phyloP scores from a whole-genome alignment of 1,140 invertebrate genomes.

The Leptinotarsa lineolata region DNA sequence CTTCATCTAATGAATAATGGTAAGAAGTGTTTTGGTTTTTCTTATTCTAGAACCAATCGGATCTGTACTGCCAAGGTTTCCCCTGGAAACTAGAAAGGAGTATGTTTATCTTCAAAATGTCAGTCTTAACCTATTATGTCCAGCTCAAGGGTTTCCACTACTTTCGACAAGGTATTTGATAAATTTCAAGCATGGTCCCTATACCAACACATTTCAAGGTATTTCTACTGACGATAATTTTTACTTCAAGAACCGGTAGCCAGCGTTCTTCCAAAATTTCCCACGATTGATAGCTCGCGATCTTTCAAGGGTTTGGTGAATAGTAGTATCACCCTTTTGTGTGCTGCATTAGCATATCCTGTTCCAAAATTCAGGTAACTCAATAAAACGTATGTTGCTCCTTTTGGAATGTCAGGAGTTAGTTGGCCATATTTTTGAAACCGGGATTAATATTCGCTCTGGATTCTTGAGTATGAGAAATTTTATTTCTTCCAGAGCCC shows the following conservation, averaged over 20 bases:
- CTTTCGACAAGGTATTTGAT: conserved; percentile 63
- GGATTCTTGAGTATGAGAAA: conserved; percentile 5
- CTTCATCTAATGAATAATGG: background rate
- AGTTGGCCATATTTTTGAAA: conserved; percentile 62
- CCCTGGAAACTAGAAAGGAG: conserved; percentile 64
- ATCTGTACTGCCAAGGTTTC: conserved; percentile 68
- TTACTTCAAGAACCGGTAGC: conserved; percentile 61
- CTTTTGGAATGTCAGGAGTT: conserved; percentile 60
- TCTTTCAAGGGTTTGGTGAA: conserved; percentile 46
- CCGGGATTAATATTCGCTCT: background rate
- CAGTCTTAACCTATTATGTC: conserved; percentile 60
- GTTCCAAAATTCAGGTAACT: conserved; percentile 65
- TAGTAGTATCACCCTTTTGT: conserved; percentile 61
- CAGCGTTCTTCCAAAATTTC: conserved; percentile 62
- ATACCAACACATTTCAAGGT: conserved; percentile 26
- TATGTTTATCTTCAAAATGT: conserved; percentile 33
- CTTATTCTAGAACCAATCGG: conserved; percentile 63
- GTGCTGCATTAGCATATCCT: conserved; percentile 67
- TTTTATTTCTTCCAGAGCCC: conserved; percentile 59
- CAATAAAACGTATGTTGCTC: background rate
- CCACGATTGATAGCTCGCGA: conserved; percentile 53
- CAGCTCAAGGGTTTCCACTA: conserved; percentile 65
- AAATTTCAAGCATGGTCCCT: conserved; percentile 9
- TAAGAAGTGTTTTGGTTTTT: conserved; percentile 27
- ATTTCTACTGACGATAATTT: conserved; percentile 28